phyloP scores from a whole-genome alignment of 1,140 invertebrate species.

The Saccostrea echinata region DNA sequence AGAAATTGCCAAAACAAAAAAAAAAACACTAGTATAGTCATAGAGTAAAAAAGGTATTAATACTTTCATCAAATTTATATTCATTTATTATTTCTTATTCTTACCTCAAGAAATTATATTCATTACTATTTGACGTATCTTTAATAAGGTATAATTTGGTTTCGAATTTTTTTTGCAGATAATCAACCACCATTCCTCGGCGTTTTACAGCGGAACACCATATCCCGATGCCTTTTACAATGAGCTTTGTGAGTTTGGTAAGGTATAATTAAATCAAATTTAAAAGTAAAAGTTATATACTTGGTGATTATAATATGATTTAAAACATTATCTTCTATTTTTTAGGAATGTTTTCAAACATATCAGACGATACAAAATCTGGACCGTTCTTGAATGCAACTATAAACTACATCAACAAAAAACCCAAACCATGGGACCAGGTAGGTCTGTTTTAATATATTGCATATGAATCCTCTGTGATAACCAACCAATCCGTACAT shows the following conservation, averaged over 20 bases:
- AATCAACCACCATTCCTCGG: slow-evolving; percentile 72
- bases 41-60: too few relatives aligned
- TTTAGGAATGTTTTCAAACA: slow-evolving; percentile 71
- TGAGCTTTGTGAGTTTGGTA: slow-evolving; percentile 72
- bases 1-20: too few relatives aligned
- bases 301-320: too few relatives aligned
- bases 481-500: neutral
- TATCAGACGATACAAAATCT: slow-evolving; percentile 77
- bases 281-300: too few relatives aligned
- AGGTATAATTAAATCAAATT: neutral
- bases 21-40: too few relatives aligned
- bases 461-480: neutral
- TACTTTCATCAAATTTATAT: too few relatives aligned
- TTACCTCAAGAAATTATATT: too few relatives aligned
- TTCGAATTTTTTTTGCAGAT: slow-evolving; percentile 67
- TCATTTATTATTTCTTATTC: too few relatives aligned
- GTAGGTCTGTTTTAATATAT: slow-evolving; percentile 53
- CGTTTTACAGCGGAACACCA: slow-evolving; percentile 76
- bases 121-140: too few relatives aligned
- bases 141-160: neutral
- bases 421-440: slow-evolving; percentile 73
- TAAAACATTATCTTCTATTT: neutral
- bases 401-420: slow-evolving; percentile 75
- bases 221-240: slow-evolving; percentile 77
- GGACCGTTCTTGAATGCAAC: slow-evolving; percentile 75